Evolutionary conservation across 1,140 invertebrate species (phyloP).

Genomic region (Agrilus planipennis): DNA sequence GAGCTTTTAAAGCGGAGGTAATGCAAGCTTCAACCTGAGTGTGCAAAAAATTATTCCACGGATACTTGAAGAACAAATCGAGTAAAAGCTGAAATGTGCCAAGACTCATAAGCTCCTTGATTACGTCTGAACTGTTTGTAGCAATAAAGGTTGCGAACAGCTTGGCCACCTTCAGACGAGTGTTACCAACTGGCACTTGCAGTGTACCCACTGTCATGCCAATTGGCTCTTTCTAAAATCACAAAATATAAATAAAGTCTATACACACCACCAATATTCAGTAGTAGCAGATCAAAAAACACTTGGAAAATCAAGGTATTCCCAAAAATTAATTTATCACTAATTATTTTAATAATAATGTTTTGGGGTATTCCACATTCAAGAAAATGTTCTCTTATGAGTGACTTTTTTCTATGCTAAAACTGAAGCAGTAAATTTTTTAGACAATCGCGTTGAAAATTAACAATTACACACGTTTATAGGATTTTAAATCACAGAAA

Average conservation of each 20-base stretch:
- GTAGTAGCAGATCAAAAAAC: constrained; percentile 1
- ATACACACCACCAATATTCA: not conserved
- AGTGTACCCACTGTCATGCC: constrained; percentile 51
- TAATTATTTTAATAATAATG: no score
- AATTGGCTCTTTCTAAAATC: constrained; percentile 44
- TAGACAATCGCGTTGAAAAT: no score
- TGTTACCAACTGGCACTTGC: constrained; percentile 63
- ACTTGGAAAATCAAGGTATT: no score
- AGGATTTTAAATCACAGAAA: no score
- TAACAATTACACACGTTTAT: no score
- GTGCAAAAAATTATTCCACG: constrained; percentile 84
- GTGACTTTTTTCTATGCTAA: no score
- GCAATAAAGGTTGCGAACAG: constrained; percentile 56
- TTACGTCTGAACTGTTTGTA: constrained; percentile 49
- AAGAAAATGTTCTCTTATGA: no score
- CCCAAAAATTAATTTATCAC: no score
- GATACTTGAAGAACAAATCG: constrained; percentile 74
- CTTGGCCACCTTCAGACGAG: constrained; percentile 61
- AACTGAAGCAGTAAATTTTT: no score
- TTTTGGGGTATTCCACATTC: no score
- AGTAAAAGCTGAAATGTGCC: constrained; percentile 42
- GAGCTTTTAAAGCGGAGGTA: constrained; percentile 46
- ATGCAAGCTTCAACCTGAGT: constrained; percentile 69
- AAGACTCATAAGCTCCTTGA: constrained; percentile 34
- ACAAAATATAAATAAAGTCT: not conserved